Evolutionary conservation across 1,140 invertebrate genomes (phyloP), one percentile per base, ranked within the genome.

Genomic region (Oryctes rhinoceros): DNA sequence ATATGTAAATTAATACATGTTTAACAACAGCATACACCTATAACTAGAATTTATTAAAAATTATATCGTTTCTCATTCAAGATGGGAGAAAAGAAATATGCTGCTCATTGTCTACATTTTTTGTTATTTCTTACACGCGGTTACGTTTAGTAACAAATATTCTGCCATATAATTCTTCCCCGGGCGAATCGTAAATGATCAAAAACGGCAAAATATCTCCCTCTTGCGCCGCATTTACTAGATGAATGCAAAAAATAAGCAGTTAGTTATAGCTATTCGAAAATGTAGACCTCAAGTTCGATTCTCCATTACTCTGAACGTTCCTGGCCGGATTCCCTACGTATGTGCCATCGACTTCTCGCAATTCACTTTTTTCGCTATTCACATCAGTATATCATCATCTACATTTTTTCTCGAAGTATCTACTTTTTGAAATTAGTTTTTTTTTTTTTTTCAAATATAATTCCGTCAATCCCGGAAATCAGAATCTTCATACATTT

Each of bases 201-300:
- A 71, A 30, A 71, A 59, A 71, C 24, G 30, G 24, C 20, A 71
- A 59, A 59, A 71, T 71, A 71, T 71, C 35, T 71, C 65, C 35
- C 65, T 71, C 65, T 35, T 71, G 65, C 24, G 65, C 11, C 65
- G 65, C 65, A 71, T 71, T 71, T 71, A 20, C 65, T 71, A 37
- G 65, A 71, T 71, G 65, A 71, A 37, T 24, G 65, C 65, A 71
- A 71, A 71, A 71, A 71, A 71, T 37, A 71, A 71, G 65, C 65
- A 71, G 65, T 71, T 71, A 71, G 65, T 71, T 71, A 71, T 71
- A 71, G 65, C 20, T 35, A 71, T 71, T 71, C 7, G 65, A 71
- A 71, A 71, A 71, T 71, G 65, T 71, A 71, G 65, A 71, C 24
- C 65, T 71, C 35, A 71, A 71, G 65, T 71, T 71, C 65, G 65